Percentiles rank a stretch among this genome's conserved stretches.
Evolutionary conservation across 2,888 invertebrate genomes (phyloP).

Genomic region (Eubasilissa splendida): DNA sequence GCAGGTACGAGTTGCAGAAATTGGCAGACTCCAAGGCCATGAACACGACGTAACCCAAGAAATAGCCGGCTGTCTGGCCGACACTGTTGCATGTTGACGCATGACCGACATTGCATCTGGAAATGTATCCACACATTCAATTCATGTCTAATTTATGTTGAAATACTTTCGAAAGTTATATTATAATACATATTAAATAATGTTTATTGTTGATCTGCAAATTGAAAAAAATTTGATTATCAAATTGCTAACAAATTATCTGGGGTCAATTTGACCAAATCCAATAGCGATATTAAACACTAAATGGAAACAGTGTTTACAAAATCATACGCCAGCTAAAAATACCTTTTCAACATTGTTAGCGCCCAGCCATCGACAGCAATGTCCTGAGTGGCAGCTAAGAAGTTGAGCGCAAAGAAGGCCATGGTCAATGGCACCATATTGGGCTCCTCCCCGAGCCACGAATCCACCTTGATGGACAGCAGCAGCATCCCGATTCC

Average conservation of each 20-base stretch:
- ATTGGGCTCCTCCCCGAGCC: slow-evolving; percentile 83
- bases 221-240: no score
- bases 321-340: slow-evolving; percentile 1
- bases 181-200: no score
- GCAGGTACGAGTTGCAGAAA: slow-evolving; percentile 95
- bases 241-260: no score
- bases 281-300: no score
- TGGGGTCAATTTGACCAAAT: no score
- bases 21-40: slow-evolving; percentile 95
- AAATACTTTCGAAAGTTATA: no score
- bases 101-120: slow-evolving; percentile 93
- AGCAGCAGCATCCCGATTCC: slow-evolving; percentile 92
- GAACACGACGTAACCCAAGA: slow-evolving; percentile 96
- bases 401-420: slow-evolving; percentile 93
- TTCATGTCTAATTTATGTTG: slow-evolving; percentile 1
- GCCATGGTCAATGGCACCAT: slow-evolving; percentile 85
- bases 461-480: slow-evolving; percentile 81
- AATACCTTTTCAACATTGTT: slow-evolving; percentile 95
- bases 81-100: slow-evolving; percentile 99
- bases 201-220: no score
- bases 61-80: slow-evolving; percentile 98
- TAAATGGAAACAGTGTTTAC: no score
- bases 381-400: slow-evolving; percentile 99
- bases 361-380: slow-evolving; percentile 99
- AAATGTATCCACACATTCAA: slow-evolving; percentile 61